These are phyloP conservation scores for Phataginus tricuspis DNA, from an alignment of 2,797 vertebrate species.

Conservation along the genomic window DNA sequence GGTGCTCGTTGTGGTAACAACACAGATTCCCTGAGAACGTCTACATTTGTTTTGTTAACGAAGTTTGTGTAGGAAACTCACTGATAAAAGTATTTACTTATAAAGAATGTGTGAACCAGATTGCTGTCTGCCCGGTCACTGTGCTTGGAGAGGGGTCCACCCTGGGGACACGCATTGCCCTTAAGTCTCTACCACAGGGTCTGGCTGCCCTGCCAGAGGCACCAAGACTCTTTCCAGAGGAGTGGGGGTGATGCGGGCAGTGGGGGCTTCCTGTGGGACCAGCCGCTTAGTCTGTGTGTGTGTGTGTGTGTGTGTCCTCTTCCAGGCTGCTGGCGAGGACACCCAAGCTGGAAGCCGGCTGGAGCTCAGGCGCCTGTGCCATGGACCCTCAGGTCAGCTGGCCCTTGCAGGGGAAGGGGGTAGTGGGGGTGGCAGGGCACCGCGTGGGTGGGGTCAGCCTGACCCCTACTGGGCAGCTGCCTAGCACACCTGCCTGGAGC, in stretches of 20 bases:
- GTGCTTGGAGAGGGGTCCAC: not conserved
- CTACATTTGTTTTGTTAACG: not conserved
- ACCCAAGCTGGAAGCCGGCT: not conserved
- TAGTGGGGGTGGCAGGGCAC: rapidly evolving
- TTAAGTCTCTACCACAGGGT: not conserved
- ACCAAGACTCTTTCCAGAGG: not conserved
- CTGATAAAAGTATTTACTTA: not conserved
- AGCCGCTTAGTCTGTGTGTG: not conserved
- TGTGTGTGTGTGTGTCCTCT: not conserved
- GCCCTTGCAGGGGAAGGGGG: not conserved
- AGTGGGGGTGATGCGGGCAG: too few relatives aligned
- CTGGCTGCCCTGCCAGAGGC: too few relatives aligned
- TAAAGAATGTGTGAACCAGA: not conserved
- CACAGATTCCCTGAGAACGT: not conserved
- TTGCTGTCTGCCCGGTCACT: not conserved
- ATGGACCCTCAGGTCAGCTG: constrained; percentile 70
- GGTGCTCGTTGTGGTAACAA: not conserved
- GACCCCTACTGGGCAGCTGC: too few relatives aligned
- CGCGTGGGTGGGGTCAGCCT: rapidly evolving
- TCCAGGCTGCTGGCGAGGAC: constrained; percentile 35
- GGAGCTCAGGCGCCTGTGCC: not conserved
- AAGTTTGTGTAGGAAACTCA: not conserved
- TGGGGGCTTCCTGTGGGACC: not conserved
- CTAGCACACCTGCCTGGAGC: too few relatives aligned
- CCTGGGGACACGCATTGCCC: not conserved